Evolutionary conservation across 2,888 invertebrate genomes (phyloP).

Genomic region (Cheilosia vernalis): DNA sequence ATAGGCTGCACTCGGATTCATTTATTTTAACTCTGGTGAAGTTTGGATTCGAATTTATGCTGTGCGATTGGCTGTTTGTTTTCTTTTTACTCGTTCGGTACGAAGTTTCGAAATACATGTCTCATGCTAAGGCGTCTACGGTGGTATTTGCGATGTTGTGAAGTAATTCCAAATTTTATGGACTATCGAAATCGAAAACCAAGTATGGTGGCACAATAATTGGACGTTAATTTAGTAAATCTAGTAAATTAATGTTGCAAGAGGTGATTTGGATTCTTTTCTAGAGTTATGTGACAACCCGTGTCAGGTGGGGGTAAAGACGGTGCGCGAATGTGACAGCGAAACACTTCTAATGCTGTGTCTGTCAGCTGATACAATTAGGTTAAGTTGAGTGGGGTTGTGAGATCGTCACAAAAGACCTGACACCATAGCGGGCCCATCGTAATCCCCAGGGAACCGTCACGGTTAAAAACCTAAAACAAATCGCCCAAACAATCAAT

Average conservation of each 20-base stretch:
- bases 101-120: conserved; percentile 1
- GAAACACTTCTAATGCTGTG: no score
- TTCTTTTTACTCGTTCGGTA: neutral
- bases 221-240: conserved; percentile 29
- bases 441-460: no score
- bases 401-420: no score
- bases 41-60: conserved; percentile 46
- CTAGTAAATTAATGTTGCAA: conserved; percentile 15
- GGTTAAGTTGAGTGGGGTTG: no score
- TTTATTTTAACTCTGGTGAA: conserved; percentile 55
- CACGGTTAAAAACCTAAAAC: no score
- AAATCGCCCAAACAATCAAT: no score
- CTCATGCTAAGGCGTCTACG: neutral
- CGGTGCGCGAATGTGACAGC: no score
- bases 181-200: conserved; percentile 36
- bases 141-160: conserved; percentile 5
- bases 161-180: conserved; percentile 36
- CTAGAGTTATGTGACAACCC: neutral
- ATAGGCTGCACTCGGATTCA: conserved; percentile 54
- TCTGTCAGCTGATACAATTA: no score
- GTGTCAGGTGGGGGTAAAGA: no score
- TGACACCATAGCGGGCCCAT: no score
- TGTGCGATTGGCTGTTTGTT: conserved; percentile 16
- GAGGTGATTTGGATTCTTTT: neutral
- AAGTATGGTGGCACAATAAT: conserved; percentile 50